Conservation (phyloP, 1,140 invertebrate species). For the Trissolcus basalis region DNA sequence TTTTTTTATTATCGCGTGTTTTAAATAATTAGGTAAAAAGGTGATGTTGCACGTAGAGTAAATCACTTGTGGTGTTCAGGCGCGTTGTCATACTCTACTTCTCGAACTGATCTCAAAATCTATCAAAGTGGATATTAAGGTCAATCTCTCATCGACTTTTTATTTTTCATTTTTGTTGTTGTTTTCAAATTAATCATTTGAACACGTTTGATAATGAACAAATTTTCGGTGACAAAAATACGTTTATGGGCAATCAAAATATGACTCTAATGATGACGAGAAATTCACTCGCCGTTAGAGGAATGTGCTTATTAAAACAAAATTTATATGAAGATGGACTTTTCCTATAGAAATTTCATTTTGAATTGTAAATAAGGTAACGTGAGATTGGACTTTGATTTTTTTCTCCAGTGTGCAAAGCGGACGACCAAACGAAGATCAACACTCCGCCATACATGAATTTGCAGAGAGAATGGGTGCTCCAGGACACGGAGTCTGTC, state of each 20-base stretch:
- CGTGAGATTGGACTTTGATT: not conserved
- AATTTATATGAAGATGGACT: no score
- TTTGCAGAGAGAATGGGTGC: slow-evolving; percentile 81
- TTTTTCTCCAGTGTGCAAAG: slow-evolving; percentile 58
- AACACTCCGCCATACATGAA: slow-evolving; percentile 76
- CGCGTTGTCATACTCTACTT: slow-evolving; percentile 72
- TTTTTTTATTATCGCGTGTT: slow-evolving; percentile 1
- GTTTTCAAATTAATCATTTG: no score
- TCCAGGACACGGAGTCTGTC: slow-evolving; percentile 80
- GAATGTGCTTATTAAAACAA: no score
- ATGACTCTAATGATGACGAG: no score
- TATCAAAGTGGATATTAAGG: slow-evolving; percentile 72
- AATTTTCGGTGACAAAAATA: no score
- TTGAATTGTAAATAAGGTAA: no score
- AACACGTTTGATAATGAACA: no score
- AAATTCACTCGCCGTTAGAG: no score
- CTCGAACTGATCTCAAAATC: slow-evolving; percentile 69
- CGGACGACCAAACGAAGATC: slow-evolving; percentile 59
- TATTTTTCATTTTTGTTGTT: slow-evolving; percentile 9
- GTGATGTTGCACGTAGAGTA: slow-evolving; percentile 32
- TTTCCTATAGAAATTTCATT: no score
- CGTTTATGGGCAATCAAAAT: no score
- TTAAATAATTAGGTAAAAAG: slow-evolving; percentile 36
- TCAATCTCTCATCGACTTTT: slow-evolving; percentile 64
- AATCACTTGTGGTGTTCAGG: slow-evolving; percentile 42